Conservation (phyloP, 2,113 vertebrate genomes). For the Hemibagrus wyckioides region DNA sequence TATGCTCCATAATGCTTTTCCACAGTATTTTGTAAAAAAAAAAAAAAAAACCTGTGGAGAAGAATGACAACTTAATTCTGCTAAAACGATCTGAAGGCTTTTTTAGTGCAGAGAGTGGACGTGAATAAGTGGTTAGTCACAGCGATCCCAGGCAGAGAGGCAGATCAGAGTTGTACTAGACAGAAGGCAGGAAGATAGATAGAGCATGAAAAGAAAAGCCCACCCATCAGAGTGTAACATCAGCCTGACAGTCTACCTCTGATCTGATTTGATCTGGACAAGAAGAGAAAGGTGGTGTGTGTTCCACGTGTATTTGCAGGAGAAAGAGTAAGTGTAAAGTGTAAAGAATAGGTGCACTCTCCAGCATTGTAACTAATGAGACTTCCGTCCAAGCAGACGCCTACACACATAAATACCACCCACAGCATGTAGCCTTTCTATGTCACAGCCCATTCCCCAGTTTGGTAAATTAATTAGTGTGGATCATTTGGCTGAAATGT, state of each 20-base stretch:
- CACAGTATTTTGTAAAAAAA: conserved; percentile 21
- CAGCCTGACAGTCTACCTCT: conserved; percentile 18
- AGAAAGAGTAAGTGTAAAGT: conserved; percentile 2
- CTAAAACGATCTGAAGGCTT: conserved; percentile 32
- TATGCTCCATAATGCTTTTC: conserved; percentile 24
- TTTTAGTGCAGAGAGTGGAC: conserved; percentile 5
- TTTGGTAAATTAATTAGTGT: conserved; percentile 48
- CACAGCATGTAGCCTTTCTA: conserved; percentile 46
- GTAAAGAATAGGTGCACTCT: not conserved
- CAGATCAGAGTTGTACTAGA: conserved; percentile 26
- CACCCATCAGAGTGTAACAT: conserved; percentile 32
- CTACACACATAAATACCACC: conserved; percentile 44
- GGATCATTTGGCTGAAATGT: conserved; percentile 35
- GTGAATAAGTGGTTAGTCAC: conserved; percentile 38
- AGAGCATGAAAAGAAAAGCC: conserved; percentile 24
- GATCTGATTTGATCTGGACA: conserved; percentile 37
- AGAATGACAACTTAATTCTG: conserved; percentile 45
- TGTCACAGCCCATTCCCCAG: conserved; percentile 23
- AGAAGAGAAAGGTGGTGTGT: not conserved
- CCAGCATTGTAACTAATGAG: conserved; percentile 33
- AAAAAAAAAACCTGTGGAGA: conserved; percentile 12
- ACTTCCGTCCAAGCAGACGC: conserved; percentile 50
- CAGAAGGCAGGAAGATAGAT: conserved; percentile 41
- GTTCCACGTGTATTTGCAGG: not conserved
- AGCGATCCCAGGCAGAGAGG: not conserved